Evolutionary conservation across 2,888 invertebrate species (phyloP).

Genomic region (Fragum sueziense): DNA sequence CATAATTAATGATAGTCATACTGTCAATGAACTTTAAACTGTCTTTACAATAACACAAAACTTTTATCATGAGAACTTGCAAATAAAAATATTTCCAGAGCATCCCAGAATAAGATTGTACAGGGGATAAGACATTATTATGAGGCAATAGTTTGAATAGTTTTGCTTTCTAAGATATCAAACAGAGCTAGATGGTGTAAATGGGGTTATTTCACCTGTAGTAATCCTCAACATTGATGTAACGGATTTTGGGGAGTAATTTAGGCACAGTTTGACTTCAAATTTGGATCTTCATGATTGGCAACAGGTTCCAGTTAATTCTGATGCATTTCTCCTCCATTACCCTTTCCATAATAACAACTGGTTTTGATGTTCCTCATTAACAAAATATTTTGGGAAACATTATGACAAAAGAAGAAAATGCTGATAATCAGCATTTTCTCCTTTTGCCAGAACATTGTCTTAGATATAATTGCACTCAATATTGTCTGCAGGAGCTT

Average conservation of each 20-base stretch:
- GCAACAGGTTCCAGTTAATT: background rate
- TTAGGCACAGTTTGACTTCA: background rate
- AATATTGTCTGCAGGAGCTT: too few species aligned
- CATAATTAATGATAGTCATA: too few species aligned
- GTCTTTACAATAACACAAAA: too few species aligned
- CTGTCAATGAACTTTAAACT: too few species aligned
- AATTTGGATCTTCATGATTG: background rate
- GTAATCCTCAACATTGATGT: constrained; percentile 12
- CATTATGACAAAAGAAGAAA: too few species aligned
- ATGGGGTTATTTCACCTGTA: constrained; percentile 15
- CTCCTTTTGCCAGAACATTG: too few species aligned
- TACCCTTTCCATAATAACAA: background rate
- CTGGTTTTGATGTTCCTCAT: too few species aligned
- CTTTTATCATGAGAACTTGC: too few species aligned
- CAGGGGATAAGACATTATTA: background rate
- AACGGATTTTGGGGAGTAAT: constrained; percentile 7
- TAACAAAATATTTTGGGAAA: background rate
- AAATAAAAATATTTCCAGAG: too few species aligned
- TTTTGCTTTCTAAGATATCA: constrained; percentile 2
- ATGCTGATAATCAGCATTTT: too few species aligned
- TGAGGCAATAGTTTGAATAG: background rate
- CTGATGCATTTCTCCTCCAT: background rate
- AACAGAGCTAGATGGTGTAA: background rate
- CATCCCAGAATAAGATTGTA: too few species aligned
- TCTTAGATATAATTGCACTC: too few species aligned